Evolutionary conservation across 1,140 invertebrate genomes (phyloP), one percentile per base, ranked within the genome.

Genomic region (Spodoptera frugiperda): DNA sequence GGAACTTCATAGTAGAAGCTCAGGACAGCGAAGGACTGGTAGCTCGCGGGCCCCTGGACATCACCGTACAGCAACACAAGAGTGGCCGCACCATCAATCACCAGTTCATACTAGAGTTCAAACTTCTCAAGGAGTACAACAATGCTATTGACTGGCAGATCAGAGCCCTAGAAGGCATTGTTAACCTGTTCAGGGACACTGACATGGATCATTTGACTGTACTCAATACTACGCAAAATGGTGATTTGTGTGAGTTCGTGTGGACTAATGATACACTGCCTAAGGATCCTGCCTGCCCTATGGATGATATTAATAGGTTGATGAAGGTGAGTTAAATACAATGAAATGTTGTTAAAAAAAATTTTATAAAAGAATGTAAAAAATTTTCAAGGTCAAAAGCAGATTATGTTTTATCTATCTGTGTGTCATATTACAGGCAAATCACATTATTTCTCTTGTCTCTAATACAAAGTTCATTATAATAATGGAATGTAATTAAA

Each of bases 231-330:
- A 94, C 95, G 11, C 93, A 95, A 51, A 93, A 93, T 15, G 95
- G 94, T 9, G 93, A 96, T 55, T 94, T 96, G 54, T 95, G 95
- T 54, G 95, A 96, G 44, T 97, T 98, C 80, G 95, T 96, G 0
- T 99, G 98, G 97, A 98, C 98, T 5, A 99, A 99, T 86, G 98
- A 98, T 78, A 97, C 97, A 17, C 87, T 99, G 77, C 96, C 97
- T 0, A 96, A 96, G 57, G 96, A 96, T 84, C 95, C 95, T 17
- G 89, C 85, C 3, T 98, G 98, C 87, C 97, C 98, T 1, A 94
- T 95, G 81, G 94, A 95, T 77, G 96, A 97, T 78, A 96, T 98
- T 19, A 95, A 96, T 46, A 93, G 95, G 77, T 87, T 98, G 5
- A 95, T 96, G 84, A 95, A 95, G 90, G 96, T 97, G 89, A 92